phyloP scores from a whole-genome alignment of 2,888 invertebrate species.

The Drosophila kuntzei region DNA sequence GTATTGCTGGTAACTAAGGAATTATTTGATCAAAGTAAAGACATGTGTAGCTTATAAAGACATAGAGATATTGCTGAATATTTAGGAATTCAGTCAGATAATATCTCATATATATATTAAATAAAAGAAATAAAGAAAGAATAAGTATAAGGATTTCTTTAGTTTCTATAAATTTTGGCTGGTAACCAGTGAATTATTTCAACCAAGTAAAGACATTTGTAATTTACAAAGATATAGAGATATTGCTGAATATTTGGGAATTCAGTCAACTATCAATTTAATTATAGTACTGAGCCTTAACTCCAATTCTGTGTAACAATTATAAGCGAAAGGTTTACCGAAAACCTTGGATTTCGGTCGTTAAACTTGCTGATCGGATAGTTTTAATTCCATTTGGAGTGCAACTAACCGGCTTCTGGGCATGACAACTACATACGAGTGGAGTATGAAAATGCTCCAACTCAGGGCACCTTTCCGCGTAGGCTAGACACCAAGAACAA shows the following conservation, averaged over 20 bases:
- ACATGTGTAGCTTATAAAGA: too few species aligned
- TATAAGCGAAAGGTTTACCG: constrained; percentile 26
- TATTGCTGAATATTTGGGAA: neutral
- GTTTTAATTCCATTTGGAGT: constrained; percentile 27
- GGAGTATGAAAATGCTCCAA: constrained; percentile 17
- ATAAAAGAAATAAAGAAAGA: too few species aligned
- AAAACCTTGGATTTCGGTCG: constrained; percentile 36
- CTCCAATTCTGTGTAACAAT: constrained; percentile 4
- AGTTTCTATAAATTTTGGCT: too few species aligned
- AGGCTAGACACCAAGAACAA: constrained; percentile 48
- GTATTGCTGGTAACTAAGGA: too few species aligned
- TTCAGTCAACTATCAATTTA: neutral
- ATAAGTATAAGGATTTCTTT: too few species aligned
- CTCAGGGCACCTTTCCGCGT: constrained; percentile 55
- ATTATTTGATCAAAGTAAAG: too few species aligned
- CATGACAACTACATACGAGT: constrained; percentile 39
- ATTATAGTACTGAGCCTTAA: neutral
- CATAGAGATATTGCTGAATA: neutral
- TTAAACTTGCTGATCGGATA: constrained; percentile 22
- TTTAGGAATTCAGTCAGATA: neutral
- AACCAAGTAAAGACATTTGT: too few species aligned
- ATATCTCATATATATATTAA: too few species aligned
- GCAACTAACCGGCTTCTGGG: constrained; percentile 33
- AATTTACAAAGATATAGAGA: neutral
- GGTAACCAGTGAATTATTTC: too few species aligned